Evolutionary conservation across 1,140 invertebrate species (phyloP), one percentile per base, ranked within the genome.

Genomic region (Frieseomelitta varia): DNA sequence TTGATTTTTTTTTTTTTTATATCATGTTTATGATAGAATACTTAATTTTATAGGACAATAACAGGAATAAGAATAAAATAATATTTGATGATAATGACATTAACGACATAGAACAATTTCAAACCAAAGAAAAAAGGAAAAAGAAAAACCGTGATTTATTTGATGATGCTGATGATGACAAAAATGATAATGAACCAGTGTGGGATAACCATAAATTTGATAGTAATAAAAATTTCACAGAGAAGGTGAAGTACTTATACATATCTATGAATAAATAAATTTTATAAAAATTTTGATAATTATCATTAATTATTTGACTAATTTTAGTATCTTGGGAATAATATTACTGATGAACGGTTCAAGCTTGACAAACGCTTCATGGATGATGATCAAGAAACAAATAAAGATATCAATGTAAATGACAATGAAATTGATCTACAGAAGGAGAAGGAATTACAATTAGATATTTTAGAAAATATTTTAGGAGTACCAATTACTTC

Each of bases 381-480:
- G 73, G 95, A 96, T 79, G 91, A 95, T 47, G 80, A 92, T 72
- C 21, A 86, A 30, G 68, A 79, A 74, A 79, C 81, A n/a, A 27
- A 79, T 11, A 78, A 90, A 51, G 84, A 89, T 39, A 53, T 82
- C 51, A 81, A 90, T 21, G 79, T 85, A 79, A 79, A 87, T 88
- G 63, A 80, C 81, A 65, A 89, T 63, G 91, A 95, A 75, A 80
- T 90, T 71, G 90, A 93, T 73, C 89, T 95, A 84, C 93, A 91
- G 47, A 94, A 95, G 90, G 96, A 96, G 87, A 96, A 95, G 89
- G 87, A 94, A 34, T 95, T 94, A 89, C 95, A 96, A 91, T 90
- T 96, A 34, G 94, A 96, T 91, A 96, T 96, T 88, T 92, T 96
- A 81, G 94, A 95, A 93, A 92, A 95, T 92, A 93, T 96, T 47